Evolutionary conservation across 2,888 invertebrate genomes (phyloP).

Genomic region (Crocallis elinguaria): DNA sequence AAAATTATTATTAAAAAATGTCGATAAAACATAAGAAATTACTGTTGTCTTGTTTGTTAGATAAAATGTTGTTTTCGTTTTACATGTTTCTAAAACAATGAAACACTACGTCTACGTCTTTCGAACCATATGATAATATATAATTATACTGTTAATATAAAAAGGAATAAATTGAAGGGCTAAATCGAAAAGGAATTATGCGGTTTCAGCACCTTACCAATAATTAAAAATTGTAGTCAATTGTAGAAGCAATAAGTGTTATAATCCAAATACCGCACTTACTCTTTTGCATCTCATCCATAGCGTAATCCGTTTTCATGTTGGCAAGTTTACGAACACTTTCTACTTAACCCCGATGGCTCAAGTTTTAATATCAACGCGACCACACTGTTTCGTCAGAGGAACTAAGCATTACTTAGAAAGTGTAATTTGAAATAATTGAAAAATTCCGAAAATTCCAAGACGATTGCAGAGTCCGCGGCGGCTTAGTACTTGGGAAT

Average conservation of each 20-base stretch:
- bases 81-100: too few relatives aligned
- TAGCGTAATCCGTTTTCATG: constrained; percentile 84
- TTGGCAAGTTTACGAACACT: constrained; percentile 62
- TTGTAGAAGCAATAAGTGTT: neutral
- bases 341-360: constrained; percentile 58
- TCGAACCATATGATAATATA: too few relatives aligned
- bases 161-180: too few relatives aligned
- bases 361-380: constrained; percentile 53
- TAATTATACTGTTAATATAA: too few relatives aligned
- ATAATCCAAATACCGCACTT: constrained; percentile 50
- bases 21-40: too few relatives aligned
- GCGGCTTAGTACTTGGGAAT: constrained; percentile 1
- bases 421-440: constrained; percentile 63
- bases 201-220: neutral
- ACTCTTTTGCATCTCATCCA: constrained; percentile 83
- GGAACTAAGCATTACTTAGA: constrained; percentile 53
- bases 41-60: too few relatives aligned
- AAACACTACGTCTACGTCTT: too few relatives aligned
- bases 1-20: too few relatives aligned
- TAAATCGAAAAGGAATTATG: too few relatives aligned
- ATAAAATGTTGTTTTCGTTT: too few relatives aligned
- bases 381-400: constrained; percentile 65
- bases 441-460: constrained; percentile 62
- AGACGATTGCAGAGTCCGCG: constrained; percentile 32
- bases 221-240: neutral